Evolutionary conservation across 2,797 vertebrate genomes (phyloP).

Genomic region (Hafferia zeledoni): DNA sequence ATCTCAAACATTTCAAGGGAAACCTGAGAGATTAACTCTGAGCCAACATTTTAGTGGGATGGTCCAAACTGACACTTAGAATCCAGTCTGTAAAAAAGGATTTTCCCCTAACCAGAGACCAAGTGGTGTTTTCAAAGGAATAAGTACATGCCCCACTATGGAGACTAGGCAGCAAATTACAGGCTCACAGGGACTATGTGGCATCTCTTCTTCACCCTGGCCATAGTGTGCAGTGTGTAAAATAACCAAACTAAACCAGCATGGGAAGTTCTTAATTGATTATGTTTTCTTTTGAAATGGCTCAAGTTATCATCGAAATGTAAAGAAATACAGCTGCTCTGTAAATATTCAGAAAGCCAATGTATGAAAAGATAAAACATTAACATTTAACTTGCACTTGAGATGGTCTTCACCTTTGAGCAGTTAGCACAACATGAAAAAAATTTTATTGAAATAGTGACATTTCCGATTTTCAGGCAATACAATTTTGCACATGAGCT

Average conservation of each 20-base stretch:
- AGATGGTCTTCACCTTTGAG: neutral
- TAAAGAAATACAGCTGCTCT: neutral
- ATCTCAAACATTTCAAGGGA: neutral
- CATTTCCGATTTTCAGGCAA: neutral
- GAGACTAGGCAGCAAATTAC: neutral
- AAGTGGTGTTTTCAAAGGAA: neutral
- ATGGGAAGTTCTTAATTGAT: neutral
- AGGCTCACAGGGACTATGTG: neutral
- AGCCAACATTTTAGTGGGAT: neutral
- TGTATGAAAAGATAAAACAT: neutral
- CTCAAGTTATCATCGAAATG: neutral
- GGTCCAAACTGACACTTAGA: neutral
- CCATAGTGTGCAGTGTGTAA: neutral
- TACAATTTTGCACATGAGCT: neutral
- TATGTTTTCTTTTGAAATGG: neutral
- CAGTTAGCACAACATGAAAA: neutral
- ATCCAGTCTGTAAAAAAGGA: neutral
- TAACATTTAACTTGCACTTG: slow-evolving; percentile 4
- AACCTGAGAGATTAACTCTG: neutral
- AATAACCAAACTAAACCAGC: neutral
- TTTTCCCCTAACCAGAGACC: neutral
- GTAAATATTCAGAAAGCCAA: neutral
- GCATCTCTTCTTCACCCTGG: neutral
- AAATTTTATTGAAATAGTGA: neutral
- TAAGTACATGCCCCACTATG: neutral